Evolutionary conservation across 2,113 vertebrate species (phyloP), one percentile per base, ranked within the genome.

Genomic region (Saguinus imperator): DNA sequence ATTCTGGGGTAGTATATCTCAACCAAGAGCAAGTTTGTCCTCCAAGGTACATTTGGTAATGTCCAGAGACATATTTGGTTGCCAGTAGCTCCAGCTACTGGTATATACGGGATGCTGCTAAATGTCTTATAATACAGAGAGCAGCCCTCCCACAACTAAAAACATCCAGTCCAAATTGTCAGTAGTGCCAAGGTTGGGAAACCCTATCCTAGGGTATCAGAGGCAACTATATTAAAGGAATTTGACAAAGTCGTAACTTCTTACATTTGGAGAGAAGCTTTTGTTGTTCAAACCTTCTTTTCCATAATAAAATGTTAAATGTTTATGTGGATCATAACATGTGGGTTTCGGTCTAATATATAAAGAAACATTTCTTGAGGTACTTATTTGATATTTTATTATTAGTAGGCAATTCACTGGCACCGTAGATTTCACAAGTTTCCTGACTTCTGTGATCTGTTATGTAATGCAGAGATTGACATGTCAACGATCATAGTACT

Each of bases 211-310:
- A 72, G 7, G 20, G 21, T 50, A 72, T 45, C 75, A 90, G 16
- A 87, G n/a, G 35, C 1, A 14, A 43, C 48, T 52, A 23, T 87
- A 32, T 83, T 43, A 95, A 87, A 57, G 29, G 29, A 9, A 3
- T 43, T 57, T 87, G n/a, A 37, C 40, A 96, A 95, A 84, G 57
- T 55, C 37, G 20, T 17, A 87, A 79, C 20, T 84, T 87, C 32
- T 86, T 76, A 85, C 27, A 27, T 84, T 88, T 61, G 37, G 90
- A 91, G 52, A 84, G 37, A 93, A 52, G 40, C 4, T 55, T 86
- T 91, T 83, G 32, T 82, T 94, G 10, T 64, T 86, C 58, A 95
- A 40, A 89, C 72, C 43, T 75, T 50, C 55, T 94, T 75, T 27
- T 50, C 50, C 1, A 70, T 55, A 92, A 68, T 40, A 96, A 50